Conservation (phyloP, 2,113 vertebrate genomes). For the Alligator mississippiensis region DNA sequence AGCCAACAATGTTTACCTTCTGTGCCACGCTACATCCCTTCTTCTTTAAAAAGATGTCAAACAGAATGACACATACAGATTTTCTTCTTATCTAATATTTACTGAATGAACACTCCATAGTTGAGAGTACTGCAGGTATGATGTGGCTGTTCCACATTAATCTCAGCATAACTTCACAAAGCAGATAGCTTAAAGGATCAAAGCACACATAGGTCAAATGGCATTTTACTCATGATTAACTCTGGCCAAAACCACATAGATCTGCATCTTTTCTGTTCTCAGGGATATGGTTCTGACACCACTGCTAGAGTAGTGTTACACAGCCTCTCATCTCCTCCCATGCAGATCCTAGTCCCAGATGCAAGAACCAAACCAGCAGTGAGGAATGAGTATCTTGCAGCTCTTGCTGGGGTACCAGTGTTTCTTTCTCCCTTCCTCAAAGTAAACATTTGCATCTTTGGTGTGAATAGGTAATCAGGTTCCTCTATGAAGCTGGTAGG, state of each 20-base stretch:
- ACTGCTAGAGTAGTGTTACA: not conserved
- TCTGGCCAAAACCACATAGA: not conserved
- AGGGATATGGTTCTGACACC: not conserved
- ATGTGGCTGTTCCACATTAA: not conserved
- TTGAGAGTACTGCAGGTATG: not conserved
- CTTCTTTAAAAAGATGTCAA: not conserved
- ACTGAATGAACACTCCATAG: not conserved
- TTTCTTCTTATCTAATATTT: not conserved
- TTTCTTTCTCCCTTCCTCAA: not conserved
- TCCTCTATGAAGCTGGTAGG: not conserved
- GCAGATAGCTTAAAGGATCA: not conserved
- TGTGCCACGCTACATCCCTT: fast-evolving
- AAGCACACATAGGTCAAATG: not conserved
- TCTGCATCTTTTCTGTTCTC: not conserved
- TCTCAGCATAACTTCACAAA: not conserved
- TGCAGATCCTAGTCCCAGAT: not conserved
- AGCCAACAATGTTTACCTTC: not conserved
- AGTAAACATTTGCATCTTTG: not conserved
- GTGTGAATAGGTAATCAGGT: not conserved
- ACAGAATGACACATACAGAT: not conserved
- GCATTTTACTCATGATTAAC: not conserved
- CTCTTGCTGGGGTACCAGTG: not conserved
- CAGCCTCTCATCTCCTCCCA: not conserved
- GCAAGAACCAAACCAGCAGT: not conserved
- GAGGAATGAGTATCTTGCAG: not conserved